Conservation (phyloP, 2,113 vertebrate species). For the Chlorodrepanis virens region DNA sequence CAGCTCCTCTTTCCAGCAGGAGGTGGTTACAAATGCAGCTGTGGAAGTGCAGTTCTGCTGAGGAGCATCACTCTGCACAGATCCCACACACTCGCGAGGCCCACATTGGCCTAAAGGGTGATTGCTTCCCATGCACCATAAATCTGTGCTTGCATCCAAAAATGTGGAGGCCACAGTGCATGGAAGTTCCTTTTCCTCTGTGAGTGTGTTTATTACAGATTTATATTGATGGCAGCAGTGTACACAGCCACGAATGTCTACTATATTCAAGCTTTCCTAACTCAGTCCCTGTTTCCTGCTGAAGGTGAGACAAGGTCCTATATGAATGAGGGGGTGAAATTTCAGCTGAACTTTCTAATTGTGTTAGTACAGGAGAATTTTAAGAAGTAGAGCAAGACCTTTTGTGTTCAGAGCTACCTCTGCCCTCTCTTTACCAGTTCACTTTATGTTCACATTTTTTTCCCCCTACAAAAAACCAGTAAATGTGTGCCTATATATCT, state of each 20-base stretch:
- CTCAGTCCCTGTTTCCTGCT: constrained; percentile 76
- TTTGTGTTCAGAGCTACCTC: constrained; percentile 12
- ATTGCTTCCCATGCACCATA: constrained; percentile 56
- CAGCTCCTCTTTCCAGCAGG: neutral
- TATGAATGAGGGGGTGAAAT: constrained; percentile 73
- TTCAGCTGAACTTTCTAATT: constrained; percentile 77
- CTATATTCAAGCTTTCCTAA: constrained; percentile 71
- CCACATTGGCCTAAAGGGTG: constrained; percentile 40
- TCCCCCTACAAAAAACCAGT: neutral
- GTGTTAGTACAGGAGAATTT: constrained; percentile 65
- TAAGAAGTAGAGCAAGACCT: constrained; percentile 52
- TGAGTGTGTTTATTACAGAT: constrained; percentile 73
- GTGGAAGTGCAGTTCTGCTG: neutral
- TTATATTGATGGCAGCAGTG: constrained; percentile 74
- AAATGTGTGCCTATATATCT: neutral
- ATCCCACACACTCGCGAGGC: neutral
- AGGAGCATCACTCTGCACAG: neutral
- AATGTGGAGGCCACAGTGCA: constrained; percentile 38
- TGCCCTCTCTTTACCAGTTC: neutral
- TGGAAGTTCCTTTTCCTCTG: constrained; percentile 75
- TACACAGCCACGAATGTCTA: constrained; percentile 67
- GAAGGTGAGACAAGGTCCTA: constrained; percentile 71
- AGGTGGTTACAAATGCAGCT: constrained; percentile 12
- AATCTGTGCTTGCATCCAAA: constrained; percentile 70
- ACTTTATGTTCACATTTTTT: neutral